phyloP scores from a whole-genome alignment of 2,797 vertebrate genomes.

The Nasua narica region DNA sequence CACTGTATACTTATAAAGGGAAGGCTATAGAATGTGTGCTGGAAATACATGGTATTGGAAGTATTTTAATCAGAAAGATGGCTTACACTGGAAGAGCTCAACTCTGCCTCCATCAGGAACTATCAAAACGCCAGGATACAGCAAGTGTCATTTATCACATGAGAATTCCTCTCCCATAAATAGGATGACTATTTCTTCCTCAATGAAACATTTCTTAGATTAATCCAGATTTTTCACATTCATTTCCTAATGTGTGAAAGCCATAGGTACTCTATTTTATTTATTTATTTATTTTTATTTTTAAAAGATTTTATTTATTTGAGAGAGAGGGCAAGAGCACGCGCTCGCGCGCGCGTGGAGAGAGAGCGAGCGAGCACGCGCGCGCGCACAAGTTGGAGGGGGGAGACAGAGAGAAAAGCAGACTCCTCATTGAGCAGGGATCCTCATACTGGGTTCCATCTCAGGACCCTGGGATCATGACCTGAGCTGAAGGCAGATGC shows the following conservation, averaged over 20 bases:
- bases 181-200: background rate
- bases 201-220: background rate
- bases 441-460: too few relatives aligned
- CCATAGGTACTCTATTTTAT: background rate
- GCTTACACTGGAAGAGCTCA: background rate
- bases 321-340: background rate
- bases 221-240: background rate
- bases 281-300: too few relatives aligned
- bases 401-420: too few relatives aligned
- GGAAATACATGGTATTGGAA: background rate
- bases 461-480: too few relatives aligned
- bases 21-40: background rate
- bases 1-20: background rate
- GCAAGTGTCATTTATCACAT: background rate
- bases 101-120: background rate
- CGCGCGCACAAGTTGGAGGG: too few relatives aligned
- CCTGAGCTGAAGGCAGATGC: background rate
- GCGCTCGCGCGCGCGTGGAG: too few relatives aligned
- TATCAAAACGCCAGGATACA: background rate
- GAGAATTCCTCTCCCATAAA: background rate
- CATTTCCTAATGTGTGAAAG: background rate
- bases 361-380: background rate
- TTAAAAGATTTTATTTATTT: background rate
- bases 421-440: too few relatives aligned
- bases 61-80: background rate